Evolutionary conservation across 2,888 invertebrate genomes (phyloP).

Genomic region (Exephanes ischioxanthus): DNA sequence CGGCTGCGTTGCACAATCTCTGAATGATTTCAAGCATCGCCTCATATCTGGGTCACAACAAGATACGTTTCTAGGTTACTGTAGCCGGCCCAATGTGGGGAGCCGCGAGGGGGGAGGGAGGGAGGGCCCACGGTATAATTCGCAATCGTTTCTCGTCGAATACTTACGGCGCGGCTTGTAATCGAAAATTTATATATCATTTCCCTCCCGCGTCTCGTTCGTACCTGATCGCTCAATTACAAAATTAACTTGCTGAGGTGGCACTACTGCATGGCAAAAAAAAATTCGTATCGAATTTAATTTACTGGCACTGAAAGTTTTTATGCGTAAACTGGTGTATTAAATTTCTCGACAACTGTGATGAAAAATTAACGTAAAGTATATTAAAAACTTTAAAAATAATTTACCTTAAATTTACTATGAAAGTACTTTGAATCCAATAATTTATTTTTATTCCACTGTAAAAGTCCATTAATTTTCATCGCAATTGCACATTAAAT

Average conservation of each 20-base stretch:
- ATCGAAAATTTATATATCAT: slow-evolving; percentile 34
- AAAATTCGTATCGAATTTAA: too few species aligned
- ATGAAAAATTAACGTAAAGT: too few species aligned
- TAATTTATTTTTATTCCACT: too few species aligned
- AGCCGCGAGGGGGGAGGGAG: neutral
- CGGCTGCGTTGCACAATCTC: slow-evolving; percentile 84
- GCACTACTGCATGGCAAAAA: neutral
- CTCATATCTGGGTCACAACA: slow-evolving; percentile 85
- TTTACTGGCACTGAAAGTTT: too few species aligned
- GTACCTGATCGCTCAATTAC: neutral
- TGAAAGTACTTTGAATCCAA: too few species aligned
- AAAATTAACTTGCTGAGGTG: neutral
- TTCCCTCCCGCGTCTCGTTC: neutral
- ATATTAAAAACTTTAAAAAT: too few species aligned
- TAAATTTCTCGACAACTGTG: too few species aligned
- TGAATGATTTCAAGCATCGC: slow-evolving; percentile 85
- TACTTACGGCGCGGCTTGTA: slow-evolving; percentile 16
- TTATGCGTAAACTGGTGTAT: too few species aligned
- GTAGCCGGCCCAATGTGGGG: slow-evolving; percentile 81
- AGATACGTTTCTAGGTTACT: slow-evolving; percentile 85
- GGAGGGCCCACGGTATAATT: slow-evolving; percentile 49
- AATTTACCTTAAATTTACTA: too few species aligned
- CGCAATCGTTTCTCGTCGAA: slow-evolving; percentile 55
- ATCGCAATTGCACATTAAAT: too few species aligned
- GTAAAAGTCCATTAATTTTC: too few species aligned